Conservation (phyloP, 2,113 vertebrate genomes). For the Thermophis baileyi region DNA sequence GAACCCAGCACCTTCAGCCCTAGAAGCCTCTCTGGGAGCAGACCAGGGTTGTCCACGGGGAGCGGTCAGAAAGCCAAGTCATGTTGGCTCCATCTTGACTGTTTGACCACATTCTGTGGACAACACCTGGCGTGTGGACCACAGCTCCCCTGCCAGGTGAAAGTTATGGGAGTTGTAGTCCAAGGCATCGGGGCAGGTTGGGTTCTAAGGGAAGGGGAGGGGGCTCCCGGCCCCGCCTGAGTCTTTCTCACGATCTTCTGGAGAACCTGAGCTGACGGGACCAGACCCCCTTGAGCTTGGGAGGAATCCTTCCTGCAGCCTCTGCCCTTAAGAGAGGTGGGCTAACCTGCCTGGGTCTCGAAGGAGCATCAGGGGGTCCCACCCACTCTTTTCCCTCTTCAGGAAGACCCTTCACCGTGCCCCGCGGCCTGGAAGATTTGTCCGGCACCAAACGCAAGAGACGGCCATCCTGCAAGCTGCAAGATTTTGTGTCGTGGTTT, state of each 20-base stretch:
- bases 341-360: no score
- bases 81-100: neutral
- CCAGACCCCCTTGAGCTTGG: neutral
- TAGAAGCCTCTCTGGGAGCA: neutral
- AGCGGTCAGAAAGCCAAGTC: neutral
- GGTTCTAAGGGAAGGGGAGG: no score
- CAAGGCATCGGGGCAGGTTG: neutral
- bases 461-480: constrained; percentile 56
- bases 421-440: constrained; percentile 63
- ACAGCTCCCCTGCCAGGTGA: neutral
- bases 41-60: neutral
- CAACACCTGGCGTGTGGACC: neutral
- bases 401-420: constrained; percentile 81
- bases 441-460: constrained; percentile 80
- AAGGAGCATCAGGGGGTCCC: neutral
- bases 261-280: no score
- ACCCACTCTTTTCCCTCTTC: neutral
- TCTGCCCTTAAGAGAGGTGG: neutral
- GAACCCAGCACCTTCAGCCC: neutral
- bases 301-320: neutral
- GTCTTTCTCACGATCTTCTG: neutral
- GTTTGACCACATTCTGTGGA: neutral
- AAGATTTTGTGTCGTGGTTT: constrained; percentile 85
- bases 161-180: neutral
- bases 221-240: no score